These are phyloP conservation scores for Melikaiella ostensackeni DNA, from an alignment of 2,888 invertebrate genomes.

Conservation along the genomic window DNA sequence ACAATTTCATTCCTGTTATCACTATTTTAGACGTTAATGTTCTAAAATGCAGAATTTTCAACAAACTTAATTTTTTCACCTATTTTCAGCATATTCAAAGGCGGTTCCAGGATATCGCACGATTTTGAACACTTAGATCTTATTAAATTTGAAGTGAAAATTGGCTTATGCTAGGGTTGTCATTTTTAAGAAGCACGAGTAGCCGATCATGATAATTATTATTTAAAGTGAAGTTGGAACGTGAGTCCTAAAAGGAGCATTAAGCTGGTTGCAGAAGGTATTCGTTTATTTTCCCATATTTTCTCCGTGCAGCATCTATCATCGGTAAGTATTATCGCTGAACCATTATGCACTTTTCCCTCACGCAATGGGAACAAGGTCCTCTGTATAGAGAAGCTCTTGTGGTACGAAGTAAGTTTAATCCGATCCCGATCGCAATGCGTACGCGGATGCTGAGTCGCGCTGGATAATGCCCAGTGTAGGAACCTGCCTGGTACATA, in stretches of 20 bases:
- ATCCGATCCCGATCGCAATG: constrained; percentile 25
- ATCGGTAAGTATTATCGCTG: background rate
- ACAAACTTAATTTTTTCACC: too few species aligned
- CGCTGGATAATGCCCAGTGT: constrained; percentile 17
- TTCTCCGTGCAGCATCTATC: background rate
- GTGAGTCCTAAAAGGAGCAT: background rate
- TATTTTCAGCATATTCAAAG: too few species aligned
- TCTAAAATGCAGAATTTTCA: too few species aligned
- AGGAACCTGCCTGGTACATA: constrained; percentile 1
- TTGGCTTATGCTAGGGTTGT: too few species aligned
- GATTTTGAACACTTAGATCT: too few species aligned
- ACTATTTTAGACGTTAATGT: too few species aligned
- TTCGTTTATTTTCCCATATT: background rate
- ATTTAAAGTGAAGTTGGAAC: background rate
- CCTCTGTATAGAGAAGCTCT: background rate
- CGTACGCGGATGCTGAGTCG: constrained; percentile 37
- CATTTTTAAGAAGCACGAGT: background rate
- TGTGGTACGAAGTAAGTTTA: background rate
- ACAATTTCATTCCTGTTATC: too few species aligned
- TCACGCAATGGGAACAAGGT: constrained; percentile 4
- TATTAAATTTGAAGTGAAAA: too few species aligned
- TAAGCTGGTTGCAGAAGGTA: too few species aligned
- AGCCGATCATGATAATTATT: background rate
- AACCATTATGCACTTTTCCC: background rate
- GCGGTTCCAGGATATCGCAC: too few species aligned